A percentile compares a stretch with the other conserved stretches of the same genome.
Conservation (phyloP, 1,140 invertebrate species). For the Acromyrmex echinatior region DNA sequence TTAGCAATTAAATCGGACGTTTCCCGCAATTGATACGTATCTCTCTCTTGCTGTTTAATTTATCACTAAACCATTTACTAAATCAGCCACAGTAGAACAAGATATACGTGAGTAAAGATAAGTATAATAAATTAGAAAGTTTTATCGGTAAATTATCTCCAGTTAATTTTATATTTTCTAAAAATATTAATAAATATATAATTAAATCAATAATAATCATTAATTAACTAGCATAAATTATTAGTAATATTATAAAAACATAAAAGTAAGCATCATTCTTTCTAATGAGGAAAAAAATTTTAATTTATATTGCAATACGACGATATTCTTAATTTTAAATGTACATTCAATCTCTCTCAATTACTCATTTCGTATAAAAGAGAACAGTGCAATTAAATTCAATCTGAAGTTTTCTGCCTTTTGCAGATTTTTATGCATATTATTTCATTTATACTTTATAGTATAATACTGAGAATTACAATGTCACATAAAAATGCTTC, state of each 20-base stretch:
- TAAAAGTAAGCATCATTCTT: not conserved
- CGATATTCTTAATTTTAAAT: not conserved
- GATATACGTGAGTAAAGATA: not conserved
- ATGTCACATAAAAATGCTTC: conserved; percentile 5
- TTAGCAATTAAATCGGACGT: conserved; percentile 2
- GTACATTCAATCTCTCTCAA: not conserved
- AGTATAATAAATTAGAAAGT: conserved; percentile 15
- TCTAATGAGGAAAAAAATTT: conserved; percentile 1
- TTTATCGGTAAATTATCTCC: not conserved
- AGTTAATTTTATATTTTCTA: not conserved
- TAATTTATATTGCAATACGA: not conserved
- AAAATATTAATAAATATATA: not conserved
- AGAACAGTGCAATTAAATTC: conserved; percentile 10
- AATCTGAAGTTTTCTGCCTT: not conserved
- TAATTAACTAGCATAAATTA: not conserved
- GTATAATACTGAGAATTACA: conserved; percentile 11
- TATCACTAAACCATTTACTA: conserved; percentile 8
- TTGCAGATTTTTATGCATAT: conserved; percentile 8
- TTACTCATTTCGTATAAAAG: not conserved
- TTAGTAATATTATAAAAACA: not conserved
- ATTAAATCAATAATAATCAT: not conserved
- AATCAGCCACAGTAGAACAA: not conserved
- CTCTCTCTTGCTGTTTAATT: not conserved
- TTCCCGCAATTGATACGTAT: not conserved
- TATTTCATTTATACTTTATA: not conserved